Evolutionary conservation across 53 echinoderm and acorn worm species (phyloP), one percentile per base, ranked within the genome.

Genomic region (Holothuria leucospilota): DNA sequence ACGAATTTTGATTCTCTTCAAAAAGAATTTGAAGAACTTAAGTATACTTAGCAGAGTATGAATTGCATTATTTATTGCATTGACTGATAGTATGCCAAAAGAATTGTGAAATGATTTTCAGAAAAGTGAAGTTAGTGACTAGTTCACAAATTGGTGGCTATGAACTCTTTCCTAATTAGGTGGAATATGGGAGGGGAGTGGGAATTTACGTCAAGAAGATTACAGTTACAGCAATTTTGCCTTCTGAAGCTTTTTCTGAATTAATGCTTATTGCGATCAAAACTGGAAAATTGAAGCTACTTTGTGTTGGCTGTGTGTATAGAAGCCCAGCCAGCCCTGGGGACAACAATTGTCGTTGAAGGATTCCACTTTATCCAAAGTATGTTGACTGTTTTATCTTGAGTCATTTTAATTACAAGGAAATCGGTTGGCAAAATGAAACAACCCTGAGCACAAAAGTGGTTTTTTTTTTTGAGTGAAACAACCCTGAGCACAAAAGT

Each of bases 311-410:
- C 18, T 42, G 78, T 52, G 78, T 42, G 42, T 51, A 77, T 53
- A 42, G 51, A 77, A 77, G 78, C 23, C 78, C 78, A 46, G 39
- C 78, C 20, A 49, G 78, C 24, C 29, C 56, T 51, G 51, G 49
- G 24, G 78, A 14, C 51, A 77, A 77, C n/a, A 77, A 77, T 53
- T n/a, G n/a, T n/a, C n/a, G n/a, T n/a, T 75, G 75, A 75, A 75
- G 75, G 75, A 41, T 26, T 9, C 21, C 5, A 59, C n/a, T 28
- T 4, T 14, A 81, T 21, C 59, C 60, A n/a, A n/a, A 29, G 15
- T 81, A 30, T 59, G 59, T 8, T 26, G 64, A 82, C 30, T 82
- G 82, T 62, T 9, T 62, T 3, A 30, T 82, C 16, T 20, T 82
- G 16, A 34, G 64, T 63, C 34, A 82, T 63, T 82, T 82, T 63